Evolutionary conservation across 2,113 vertebrate genomes (phyloP), one percentile per base, ranked within the genome.

Genomic region (Spheniscus mendiculus): DNA sequence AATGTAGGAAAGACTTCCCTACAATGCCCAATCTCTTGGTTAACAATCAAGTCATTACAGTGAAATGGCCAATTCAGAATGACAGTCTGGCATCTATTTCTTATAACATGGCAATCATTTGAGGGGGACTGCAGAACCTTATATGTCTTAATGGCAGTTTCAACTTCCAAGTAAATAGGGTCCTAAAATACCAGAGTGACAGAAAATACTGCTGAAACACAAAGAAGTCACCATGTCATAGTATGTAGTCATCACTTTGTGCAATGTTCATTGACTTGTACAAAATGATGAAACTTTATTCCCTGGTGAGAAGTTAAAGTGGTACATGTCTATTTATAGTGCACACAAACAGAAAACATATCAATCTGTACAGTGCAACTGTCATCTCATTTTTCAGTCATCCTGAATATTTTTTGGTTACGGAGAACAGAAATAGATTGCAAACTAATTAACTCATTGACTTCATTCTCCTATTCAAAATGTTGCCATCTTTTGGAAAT

Each of bases 201-300:
- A 95, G 94, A 95, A 91, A 93, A 70, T 69, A 94, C 26, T 89
- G 78, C 74, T 95, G 62, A 93, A 97, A 95, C 44, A 77, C 66
- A 92, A 86, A 76, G 56, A 89, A 83, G 45, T 61, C 87, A 94
- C 53, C 29, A 13, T 91, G 87, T 79, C 93, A 93, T 15, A 71
- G 40, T 26, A 42, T 40, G 42, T 87, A 96, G 32, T 66, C 93
- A 91, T 96, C 91, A 96, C 49, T 91, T 91, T 91, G 84, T 91
- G 83, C 83, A 97, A 16, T 76, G 80, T 84, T 96, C 83, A 81
- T 38, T 96, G 91, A 89, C 91, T 86, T 87, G 81, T 47, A 79
- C 55, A 70, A 87, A 80, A 88, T 55, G 65, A 93, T 72, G 66
- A 89, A 91, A 89, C 58, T 67, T 81, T 91, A 88, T 65, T 96